Base-by-base conservation (phyloP, 30 jellyfish, hydroid and myxozoan genomes). In the Cassiopea andromeda region DNA sequence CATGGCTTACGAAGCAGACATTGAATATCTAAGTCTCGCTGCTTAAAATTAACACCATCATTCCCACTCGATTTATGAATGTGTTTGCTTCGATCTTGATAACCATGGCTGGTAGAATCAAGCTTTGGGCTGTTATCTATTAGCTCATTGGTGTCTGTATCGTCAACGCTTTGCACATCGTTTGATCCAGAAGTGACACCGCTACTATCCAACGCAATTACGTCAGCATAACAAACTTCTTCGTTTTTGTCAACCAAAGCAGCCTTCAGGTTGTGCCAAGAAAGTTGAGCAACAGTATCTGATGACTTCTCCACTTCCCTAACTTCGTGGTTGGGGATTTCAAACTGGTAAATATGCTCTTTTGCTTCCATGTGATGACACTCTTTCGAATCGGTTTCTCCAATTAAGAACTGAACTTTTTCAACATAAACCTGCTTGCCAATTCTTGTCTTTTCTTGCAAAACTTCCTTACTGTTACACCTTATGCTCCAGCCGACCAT, bases 401-500 rank as follows among this genome's bases (percentile, higher is more conserved):
- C 93, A 18, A 86, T 47, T 54, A 86, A 18, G 43, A 73, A 60
- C 50, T 66, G 69, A 10, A 86, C 87, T 38, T 78, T 86, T 77
- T 86, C 93, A 17, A 86, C 18, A 48, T 86, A 86, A 45, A 86
- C 15, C 78, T 86, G 93, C 71, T 75, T 86, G 76, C 93, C 93
- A 18, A 86, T 86, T 57, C 93, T 69, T 72, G 89, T 77, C 46
- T 77, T 75, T 9, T 44, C 75, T 48, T 61, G 67, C 18, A 68
- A 38, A 17, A 86, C 67, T 61, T 77, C 84, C 17, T 80, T 67
- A 38, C 93, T 44, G 19, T 86, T 69, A 12, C 69, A 57, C 9
- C 77, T 86, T 38, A 78, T 76, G 50, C 93, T 86, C 80, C 93
- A 66, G 10, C 93, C 93, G 44, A 86, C 67, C 93, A 86, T 86